These are phyloP conservation scores for Miniopterus natalensis DNA, from an alignment of 2,113 vertebrate genomes.

Conservation along the genomic window DNA sequence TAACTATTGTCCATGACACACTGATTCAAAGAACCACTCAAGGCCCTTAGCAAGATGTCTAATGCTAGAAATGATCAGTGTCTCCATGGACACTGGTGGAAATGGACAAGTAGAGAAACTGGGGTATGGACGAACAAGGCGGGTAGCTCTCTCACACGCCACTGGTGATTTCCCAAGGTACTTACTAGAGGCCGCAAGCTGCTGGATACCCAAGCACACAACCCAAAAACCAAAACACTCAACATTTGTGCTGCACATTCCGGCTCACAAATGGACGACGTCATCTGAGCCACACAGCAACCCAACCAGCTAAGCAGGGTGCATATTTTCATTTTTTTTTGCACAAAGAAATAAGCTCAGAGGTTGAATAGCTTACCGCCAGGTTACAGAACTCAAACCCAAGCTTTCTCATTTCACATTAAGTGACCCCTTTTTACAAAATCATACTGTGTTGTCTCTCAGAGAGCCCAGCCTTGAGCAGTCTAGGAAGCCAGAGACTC, in stretches of 20 bases:
- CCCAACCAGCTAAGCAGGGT: neutral
- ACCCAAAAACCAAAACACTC: neutral
- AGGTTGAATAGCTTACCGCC: neutral
- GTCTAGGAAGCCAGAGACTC: neutral
- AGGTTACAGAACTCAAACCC: neutral
- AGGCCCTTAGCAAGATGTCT: constrained; percentile 70
- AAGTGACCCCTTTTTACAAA: neutral
- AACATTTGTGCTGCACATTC: neutral
- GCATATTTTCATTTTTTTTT: neutral
- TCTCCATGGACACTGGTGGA: neutral
- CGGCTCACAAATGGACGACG: neutral
- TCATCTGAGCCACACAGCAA: neutral
- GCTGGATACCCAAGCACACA: neutral
- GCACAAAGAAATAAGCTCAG: neutral
- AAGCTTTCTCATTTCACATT: neutral
- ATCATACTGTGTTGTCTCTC: neutral
- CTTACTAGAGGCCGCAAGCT: neutral
- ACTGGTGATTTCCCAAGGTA: neutral
- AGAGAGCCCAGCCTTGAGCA: neutral
- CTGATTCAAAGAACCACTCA: constrained; percentile 83
- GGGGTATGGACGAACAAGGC: neutral
- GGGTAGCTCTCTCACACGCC: neutral
- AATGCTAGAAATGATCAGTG: constrained; percentile 44
- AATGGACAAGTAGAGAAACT: neutral
- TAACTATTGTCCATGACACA: constrained; percentile 83